Evolutionary conservation across 2,888 invertebrate species (phyloP), one percentile per base, ranked within the genome.

Genomic region (Ganaspis brasiliensis): DNA sequence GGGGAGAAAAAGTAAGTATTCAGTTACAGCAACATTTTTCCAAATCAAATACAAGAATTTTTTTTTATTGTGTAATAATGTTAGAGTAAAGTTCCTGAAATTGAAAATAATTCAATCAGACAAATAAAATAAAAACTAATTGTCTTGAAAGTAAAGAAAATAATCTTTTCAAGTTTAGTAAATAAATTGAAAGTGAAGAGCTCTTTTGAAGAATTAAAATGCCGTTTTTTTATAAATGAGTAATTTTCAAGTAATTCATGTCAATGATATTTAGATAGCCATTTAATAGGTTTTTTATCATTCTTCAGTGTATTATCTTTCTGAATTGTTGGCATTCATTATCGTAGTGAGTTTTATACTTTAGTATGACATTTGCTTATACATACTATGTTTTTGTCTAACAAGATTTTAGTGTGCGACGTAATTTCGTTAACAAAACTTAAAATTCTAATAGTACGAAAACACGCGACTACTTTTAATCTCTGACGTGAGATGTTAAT

Each of bases 1-100:
- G 89, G 57, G 86, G 81, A 40, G 87, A 89, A 83, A 86, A 84
- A 85, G 77, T 81, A 67, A 80, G 77, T 73, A 52, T 40, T 57
- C 4, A 67, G 0, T 24, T 49, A 35, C 56, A 19, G 49, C 37
- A 16, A 19, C 21, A 67, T 73, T 31, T 31, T 31, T n/a, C n/a
- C n/a, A n/a, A n/a, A n/a, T n/a, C n/a, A n/a, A n/a, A n/a, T n/a
- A n/a, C n/a, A n/a, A n/a, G n/a, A n/a, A n/a, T n/a, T n/a, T n/a
- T n/a, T n/a, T n/a, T n/a, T n/a, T n/a, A n/a, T n/a, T n/a, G n/a
- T n/a, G n/a, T n/a, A n/a, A n/a, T n/a, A n/a, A n/a, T n/a, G n/a
- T n/a, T n/a, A n/a, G n/a, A n/a, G n/a, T n/a, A n/a, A n/a, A n/a
- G n/a, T n/a, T n/a, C n/a, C n/a, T n/a, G n/a, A n/a, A n/a, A n/a